Evolutionary conservation across 1,140 invertebrate genomes (phyloP).

Genomic region (Leptinotarsa lineolata): DNA sequence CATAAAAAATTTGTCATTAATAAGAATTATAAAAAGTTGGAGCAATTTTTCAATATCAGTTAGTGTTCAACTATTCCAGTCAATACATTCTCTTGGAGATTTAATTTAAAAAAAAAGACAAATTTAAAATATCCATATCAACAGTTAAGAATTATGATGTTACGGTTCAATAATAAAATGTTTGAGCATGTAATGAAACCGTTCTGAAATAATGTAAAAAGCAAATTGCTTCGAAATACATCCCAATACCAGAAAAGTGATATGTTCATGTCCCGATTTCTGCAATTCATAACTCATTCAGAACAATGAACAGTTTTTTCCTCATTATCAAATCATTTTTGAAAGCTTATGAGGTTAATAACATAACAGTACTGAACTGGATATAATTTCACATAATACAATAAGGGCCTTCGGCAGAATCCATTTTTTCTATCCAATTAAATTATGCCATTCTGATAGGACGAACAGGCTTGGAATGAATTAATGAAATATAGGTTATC

Average conservation of each 20-base stretch:
- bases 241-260: not conserved
- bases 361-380: not conserved
- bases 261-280: not conserved
- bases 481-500: constrained; percentile 7
- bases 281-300: not conserved
- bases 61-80: no score
- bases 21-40: no score
- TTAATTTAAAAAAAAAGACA: no score
- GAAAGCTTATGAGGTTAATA: not conserved
- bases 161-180: not conserved
- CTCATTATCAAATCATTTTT: not conserved
- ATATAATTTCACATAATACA: constrained; percentile 13
- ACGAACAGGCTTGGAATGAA: not conserved
- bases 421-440: constrained; percentile 1
- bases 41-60: no score
- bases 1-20: no score
- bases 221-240: not conserved
- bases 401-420: not conserved
- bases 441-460: not conserved
- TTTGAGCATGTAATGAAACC: not conserved
- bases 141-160: not conserved
- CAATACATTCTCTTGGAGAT: no score
- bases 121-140: not conserved
- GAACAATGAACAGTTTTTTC: constrained; percentile 6
- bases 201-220: not conserved